Evolutionary conservation across 2,797 vertebrate genomes (phyloP), one percentile per base, ranked within the genome.

Genomic region (Syngnathus acus): DNA sequence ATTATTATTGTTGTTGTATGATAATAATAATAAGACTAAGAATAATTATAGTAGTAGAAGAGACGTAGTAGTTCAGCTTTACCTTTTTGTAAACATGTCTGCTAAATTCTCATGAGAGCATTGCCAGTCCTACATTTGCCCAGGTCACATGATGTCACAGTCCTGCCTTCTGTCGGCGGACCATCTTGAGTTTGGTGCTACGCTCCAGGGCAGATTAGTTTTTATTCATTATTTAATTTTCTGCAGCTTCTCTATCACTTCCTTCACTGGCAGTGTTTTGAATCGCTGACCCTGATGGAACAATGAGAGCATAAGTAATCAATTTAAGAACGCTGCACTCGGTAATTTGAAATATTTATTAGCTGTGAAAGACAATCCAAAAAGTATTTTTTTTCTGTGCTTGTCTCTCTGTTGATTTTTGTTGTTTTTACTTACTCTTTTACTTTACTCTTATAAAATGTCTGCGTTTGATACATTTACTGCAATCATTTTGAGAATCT

Each of bases 171-270:
- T 61, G 59, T 61, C 59, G 5, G 23, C 10, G 9, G 40, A 61
- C 59, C 59, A 61, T 61, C 39, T 61, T 61, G 59, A 61, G 40
- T 61, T 43, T 61, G 59, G 59, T 23, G 59, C 59, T 43, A 40
- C 19, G 58, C 58, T 61, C n/a, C 37, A n/a, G 58, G 58, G 8
- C 38, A 61, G 19, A 42, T 40, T 61, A 19, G 4, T 61, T 40
- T 61, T 40, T 4, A n/a, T 61, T 21, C 10, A n/a, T 61, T 42
- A n/a, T 61, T 61, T n/a, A 19, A 10, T 42, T 42, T 61, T 59
- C 32, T 61, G 38, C 39, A 61, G 39, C 39, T 61, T 43, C 32
- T 61, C 11, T 21, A n/a, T 14, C 39, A 42, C n/a, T 61, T 42
- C 5, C 39, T 42, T 61, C 59, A 40, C 59, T 61, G 59, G 39